A percentile compares a stretch with the other conserved stretches of the same genome.
phyloP scores from a whole-genome alignment of 2,797 vertebrate species.

The Heliangelus exortis region DNA sequence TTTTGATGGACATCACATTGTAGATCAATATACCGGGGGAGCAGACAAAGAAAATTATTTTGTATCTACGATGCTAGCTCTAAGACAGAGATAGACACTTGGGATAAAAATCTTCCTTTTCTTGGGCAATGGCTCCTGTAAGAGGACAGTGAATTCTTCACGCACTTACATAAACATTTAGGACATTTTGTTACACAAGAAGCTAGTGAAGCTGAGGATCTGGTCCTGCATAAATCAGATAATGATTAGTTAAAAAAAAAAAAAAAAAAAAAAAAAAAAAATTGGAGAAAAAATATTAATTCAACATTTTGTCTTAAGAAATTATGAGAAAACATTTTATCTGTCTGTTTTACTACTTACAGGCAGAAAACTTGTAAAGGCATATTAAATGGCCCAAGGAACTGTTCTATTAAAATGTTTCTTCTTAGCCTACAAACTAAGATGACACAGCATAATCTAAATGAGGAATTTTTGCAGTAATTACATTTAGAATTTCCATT shows the following conservation, averaged over 20 bases:
- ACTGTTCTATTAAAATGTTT: not conserved
- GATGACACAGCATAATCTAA: not conserved
- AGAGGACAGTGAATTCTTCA: not conserved
- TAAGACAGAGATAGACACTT: not conserved
- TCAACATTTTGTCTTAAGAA: not conserved
- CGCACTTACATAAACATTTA: not conserved
- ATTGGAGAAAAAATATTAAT: not conserved
- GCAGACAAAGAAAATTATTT: slow-evolving; percentile 13
- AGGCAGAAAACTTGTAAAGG: not conserved
- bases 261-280: no score
- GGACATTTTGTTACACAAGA: not conserved
- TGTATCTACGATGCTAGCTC: not conserved
- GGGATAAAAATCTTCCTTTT: not conserved
- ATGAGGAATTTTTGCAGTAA: not conserved
- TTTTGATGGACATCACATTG: slow-evolving; percentile 92
- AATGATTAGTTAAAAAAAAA: not conserved
- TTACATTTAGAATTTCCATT: not conserved
- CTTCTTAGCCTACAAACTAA: not conserved
- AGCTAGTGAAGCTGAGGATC: not conserved
- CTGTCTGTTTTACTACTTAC: not conserved
- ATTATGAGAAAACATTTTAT: not conserved
- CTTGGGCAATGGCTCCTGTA: not conserved
- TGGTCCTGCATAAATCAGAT: not conserved
- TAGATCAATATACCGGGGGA: slow-evolving; percentile 86
- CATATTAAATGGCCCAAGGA: not conserved